Conservation (phyloP, 2,888 invertebrate genomes). For the Eristalinus aeneus region DNA sequence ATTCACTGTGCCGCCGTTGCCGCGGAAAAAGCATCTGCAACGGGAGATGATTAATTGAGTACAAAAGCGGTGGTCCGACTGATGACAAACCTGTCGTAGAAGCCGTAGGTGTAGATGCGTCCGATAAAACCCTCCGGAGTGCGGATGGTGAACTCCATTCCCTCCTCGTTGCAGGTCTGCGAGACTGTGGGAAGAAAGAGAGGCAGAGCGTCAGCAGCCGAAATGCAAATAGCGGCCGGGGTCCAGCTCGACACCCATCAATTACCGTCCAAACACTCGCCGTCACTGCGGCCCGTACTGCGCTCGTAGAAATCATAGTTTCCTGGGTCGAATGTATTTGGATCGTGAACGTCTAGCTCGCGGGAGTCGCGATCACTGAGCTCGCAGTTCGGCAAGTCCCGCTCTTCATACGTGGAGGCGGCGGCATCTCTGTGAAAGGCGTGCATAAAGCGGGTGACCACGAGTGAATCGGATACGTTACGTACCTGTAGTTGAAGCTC, state of each 20-base stretch:
- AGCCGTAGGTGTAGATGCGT: conserved; percentile 94
- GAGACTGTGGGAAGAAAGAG: conserved; percentile 84
- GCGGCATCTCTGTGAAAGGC: conserved; percentile 81
- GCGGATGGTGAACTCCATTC: conserved; percentile 94
- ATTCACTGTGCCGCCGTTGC: conserved; percentile 92
- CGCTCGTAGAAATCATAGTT: conserved; percentile 93
- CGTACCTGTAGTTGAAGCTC: conserved; percentile 90
- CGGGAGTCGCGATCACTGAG: conserved; percentile 92
- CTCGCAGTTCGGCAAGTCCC: conserved; percentile 87
- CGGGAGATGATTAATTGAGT: conserved; percentile 34
- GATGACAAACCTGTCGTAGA: conserved; percentile 85
- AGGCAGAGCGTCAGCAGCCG: conserved; percentile 32
- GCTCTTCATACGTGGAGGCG: conserved; percentile 84
- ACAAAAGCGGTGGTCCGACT: conserved; percentile 21
- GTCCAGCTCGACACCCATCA: conserved; percentile 39
- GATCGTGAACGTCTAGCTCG: conserved; percentile 91
- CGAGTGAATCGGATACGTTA: conserved; percentile 27
- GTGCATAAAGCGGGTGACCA: conserved; percentile 29
- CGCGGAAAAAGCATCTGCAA: conserved; percentile 91
- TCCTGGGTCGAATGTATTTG: conserved; percentile 91
- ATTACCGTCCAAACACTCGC: conserved; percentile 93
- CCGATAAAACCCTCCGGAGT: conserved; percentile 95
- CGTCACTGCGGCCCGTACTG: conserved; percentile 86
- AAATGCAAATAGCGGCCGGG: conserved; percentile 57
- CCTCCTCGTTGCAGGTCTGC: conserved; percentile 95